These are phyloP conservation scores for Notospermus geniculatus DNA, from an alignment of 1,140 invertebrate genomes.

Conservation along the genomic window DNA sequence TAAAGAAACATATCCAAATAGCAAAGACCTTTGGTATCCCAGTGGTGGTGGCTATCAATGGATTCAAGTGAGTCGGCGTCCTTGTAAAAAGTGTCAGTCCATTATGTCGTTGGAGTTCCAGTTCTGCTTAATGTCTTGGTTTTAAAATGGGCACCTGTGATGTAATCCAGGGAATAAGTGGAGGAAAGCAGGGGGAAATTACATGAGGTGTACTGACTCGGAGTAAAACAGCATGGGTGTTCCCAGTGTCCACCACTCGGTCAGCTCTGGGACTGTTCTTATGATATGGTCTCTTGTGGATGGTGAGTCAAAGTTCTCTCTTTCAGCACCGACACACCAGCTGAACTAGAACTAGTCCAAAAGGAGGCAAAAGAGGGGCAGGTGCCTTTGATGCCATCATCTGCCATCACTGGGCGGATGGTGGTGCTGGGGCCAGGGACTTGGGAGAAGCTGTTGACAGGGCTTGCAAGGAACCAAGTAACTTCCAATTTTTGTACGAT, in stretches of 20 bases:
- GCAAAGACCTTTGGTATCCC: conserved; percentile 86
- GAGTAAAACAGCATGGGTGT: too few species aligned
- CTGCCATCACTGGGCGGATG: conserved; percentile 86
- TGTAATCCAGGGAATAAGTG: too few species aligned
- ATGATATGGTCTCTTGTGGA: too few species aligned
- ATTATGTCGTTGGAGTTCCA: too few species aligned
- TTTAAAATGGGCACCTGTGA: too few species aligned
- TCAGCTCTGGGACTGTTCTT: too few species aligned
- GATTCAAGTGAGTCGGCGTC: conserved; percentile 68
- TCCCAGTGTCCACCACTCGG: too few species aligned
- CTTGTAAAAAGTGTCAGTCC: too few species aligned
- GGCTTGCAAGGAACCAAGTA: conserved; percentile 65
- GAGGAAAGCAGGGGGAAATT: too few species aligned
- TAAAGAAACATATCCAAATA: conserved; percentile 93
- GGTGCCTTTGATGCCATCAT: conserved; percentile 86
- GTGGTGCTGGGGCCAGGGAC: conserved; percentile 80
- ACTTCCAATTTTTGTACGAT: conserved; percentile 81
- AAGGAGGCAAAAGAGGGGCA: conserved; percentile 66
- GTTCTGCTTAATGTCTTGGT: too few species aligned
- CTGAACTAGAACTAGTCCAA: conserved; percentile 80
- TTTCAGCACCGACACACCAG: conserved; percentile 77
- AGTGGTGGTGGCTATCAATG: conserved; percentile 93
- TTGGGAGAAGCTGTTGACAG: conserved; percentile 83
- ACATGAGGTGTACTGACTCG: too few species aligned
- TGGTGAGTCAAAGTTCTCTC: too few species aligned